Conservation (phyloP, 2,888 invertebrate species). For the Lithophane socia region DNA sequence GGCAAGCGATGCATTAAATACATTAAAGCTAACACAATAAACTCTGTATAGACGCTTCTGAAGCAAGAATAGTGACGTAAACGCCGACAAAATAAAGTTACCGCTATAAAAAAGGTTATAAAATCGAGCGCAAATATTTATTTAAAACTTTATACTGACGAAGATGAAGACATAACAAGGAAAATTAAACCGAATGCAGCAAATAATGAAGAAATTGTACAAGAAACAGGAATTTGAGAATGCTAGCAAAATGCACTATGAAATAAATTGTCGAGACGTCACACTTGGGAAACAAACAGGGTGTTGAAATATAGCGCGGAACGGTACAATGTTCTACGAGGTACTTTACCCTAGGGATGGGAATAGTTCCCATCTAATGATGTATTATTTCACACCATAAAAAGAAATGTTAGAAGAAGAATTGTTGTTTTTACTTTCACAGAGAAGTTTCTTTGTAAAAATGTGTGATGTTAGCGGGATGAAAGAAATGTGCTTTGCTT, state of each 20-base stretch:
- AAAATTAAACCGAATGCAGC: constrained; percentile 32
- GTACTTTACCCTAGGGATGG: constrained; percentile 39
- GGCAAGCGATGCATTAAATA: constrained; percentile 37
- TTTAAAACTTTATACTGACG: background rate
- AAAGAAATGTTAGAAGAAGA: constrained; percentile 9
- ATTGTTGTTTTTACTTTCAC: constrained; percentile 23
- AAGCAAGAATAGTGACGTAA: constrained; percentile 28
- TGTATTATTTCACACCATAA: constrained; percentile 35
- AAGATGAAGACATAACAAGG: background rate
- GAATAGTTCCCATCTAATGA: constrained; percentile 37
- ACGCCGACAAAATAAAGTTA: constrained; percentile 17
- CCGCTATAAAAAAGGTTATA: constrained; percentile 29
- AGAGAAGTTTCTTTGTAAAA: constrained; percentile 1
- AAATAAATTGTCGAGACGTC: constrained; percentile 54
- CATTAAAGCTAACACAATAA: constrained; percentile 47
- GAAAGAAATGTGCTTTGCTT: background rate
- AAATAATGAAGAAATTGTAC: constrained; percentile 23
- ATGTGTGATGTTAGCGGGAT: background rate
- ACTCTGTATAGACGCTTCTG: constrained; percentile 13
- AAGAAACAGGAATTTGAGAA: constrained; percentile 23
- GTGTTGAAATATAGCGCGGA: constrained; percentile 41
- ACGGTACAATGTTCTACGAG: constrained; percentile 46
- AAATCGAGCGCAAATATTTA: constrained; percentile 26
- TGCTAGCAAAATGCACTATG: constrained; percentile 45
- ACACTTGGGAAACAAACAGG: constrained; percentile 46